Base-by-base conservation (phyloP, 2,888 invertebrate species). In the Amphipyra berbera region DNA sequence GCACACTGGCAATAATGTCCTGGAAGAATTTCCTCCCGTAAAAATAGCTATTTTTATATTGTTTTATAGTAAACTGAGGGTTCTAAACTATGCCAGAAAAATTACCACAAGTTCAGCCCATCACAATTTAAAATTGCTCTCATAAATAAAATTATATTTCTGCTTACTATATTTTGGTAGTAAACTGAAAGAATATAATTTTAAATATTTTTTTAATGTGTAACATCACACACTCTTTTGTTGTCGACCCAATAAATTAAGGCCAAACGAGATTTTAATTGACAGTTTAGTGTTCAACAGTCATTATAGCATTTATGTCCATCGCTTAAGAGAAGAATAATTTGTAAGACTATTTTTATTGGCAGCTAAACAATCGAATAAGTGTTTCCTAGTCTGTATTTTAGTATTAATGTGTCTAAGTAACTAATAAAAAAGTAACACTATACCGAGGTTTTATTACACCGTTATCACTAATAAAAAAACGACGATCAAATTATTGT, bases 361-460 rank as follows among this genome's bases (percentile, higher is more conserved):
- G 78, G 80, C 70, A 74, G 71, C 69, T 79, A 38, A 70, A 50
- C 41, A 66, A 63, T 53, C 50, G 53, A 58, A 65, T 71, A 80
- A 73, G 83, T 81, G 84, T 82, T 78, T 79, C 78, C 84, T 85
- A 84, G 84, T 84, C 84, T 81, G 61, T 81, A 72, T 68, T 59
- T 68, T 71, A 70, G 56, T 66, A 57, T 48, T 73, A 69, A 40
- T 46, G 38, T 55, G 38, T 64, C 41, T 74, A 73, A 76, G 61
- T 59, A 53, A 66, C 14, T 41, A 70, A 70, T 75, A 81, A 77
- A 79, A 76, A 74, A 69, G 68, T 68, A 72, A 69, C 59, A 55
- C 7, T 13, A 55, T 2, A 27, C 6, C 44, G 7, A 42, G 8
- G 46, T 70, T 49, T 69, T 49, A 63, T 63, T 69, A 55, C n/a